A percentile compares a stretch with the other conserved stretches of the same genome.
phyloP scores from a whole-genome alignment of 2,113 vertebrate species.

The Hyperoodon ampullatus region DNA sequence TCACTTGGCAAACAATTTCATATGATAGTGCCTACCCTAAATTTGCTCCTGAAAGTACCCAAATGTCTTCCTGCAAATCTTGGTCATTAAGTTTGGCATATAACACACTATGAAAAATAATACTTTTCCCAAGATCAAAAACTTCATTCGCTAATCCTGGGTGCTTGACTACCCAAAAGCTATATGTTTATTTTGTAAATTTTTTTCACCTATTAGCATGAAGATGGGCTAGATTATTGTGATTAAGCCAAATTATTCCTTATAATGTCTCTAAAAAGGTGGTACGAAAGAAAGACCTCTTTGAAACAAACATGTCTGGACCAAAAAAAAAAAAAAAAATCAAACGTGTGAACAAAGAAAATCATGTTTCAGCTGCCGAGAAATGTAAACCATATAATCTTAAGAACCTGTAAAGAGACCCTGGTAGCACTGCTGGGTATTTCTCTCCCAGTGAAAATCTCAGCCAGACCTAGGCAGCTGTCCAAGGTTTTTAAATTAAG shows the following conservation, averaged over 20 bases:
- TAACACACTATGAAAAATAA: constrained; percentile 30
- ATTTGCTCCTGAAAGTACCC: constrained; percentile 55
- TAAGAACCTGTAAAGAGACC: background rate
- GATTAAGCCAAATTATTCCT: background rate
- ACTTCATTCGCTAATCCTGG: constrained; percentile 14
- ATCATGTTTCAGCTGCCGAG: background rate
- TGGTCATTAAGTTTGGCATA: background rate
- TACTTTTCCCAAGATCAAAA: constrained; percentile 23
- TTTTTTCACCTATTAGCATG: background rate
- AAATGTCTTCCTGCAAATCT: constrained; percentile 30
- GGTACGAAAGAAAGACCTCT: background rate
- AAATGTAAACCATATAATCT: background rate
- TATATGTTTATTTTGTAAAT: background rate
- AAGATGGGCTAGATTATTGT: background rate
- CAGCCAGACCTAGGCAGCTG: background rate
- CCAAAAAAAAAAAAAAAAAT: background rate
- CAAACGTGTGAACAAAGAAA: constrained; percentile 36
- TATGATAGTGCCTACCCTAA: background rate
- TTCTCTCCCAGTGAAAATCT: background rate
- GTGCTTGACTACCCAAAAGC: background rate
- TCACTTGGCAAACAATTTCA: constrained; percentile 37
- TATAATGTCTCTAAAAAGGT: background rate
- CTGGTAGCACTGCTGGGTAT: background rate
- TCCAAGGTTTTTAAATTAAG: background rate
- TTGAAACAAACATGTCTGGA: constrained; percentile 18